These are phyloP conservation scores for Grantiella picta DNA, from an alignment of 2,113 vertebrate species.

Conservation along the genomic window DNA sequence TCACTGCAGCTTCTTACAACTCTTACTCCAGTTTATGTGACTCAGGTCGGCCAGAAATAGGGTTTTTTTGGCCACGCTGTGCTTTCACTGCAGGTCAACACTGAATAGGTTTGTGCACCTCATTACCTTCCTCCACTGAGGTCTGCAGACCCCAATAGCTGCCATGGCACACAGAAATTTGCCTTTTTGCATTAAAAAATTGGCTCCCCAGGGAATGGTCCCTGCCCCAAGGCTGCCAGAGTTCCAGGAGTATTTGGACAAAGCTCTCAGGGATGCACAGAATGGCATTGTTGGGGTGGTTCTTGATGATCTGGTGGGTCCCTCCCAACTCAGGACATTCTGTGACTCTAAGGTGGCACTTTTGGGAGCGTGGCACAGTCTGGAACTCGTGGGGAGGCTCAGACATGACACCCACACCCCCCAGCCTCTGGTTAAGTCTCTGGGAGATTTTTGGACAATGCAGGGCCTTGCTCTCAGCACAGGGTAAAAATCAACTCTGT, in stretches of 20 bases:
- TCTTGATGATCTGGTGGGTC: not conserved
- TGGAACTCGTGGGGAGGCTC: rapidly evolving
- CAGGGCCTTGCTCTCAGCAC: rapidly evolving
- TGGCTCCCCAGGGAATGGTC: not conserved
- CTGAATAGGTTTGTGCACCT: not conserved
- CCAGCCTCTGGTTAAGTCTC: not conserved
- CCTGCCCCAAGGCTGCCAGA: not conserved
- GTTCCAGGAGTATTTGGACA: rapidly evolving
- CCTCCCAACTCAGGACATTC: not conserved
- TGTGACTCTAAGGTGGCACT: not conserved
- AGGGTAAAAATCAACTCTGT: not conserved
- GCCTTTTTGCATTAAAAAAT: rapidly evolving
- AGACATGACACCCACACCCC: rapidly evolving
- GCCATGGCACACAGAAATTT: rapidly evolving
- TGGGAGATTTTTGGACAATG: rapidly evolving
- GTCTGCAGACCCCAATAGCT: not conserved
- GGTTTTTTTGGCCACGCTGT: rapidly evolving
- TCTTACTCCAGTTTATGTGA: not conserved
- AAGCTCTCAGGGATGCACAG: rapidly evolving
- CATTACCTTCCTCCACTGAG: rapidly evolving
- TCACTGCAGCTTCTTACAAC: rapidly evolving
- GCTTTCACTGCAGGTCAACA: not conserved
- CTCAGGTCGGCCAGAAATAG: not conserved
- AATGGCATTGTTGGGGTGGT: not conserved
- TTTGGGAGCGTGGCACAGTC: not conserved